Conservation (phyloP, 2,113 vertebrate species). For the Macroglossus sobrinus region DNA sequence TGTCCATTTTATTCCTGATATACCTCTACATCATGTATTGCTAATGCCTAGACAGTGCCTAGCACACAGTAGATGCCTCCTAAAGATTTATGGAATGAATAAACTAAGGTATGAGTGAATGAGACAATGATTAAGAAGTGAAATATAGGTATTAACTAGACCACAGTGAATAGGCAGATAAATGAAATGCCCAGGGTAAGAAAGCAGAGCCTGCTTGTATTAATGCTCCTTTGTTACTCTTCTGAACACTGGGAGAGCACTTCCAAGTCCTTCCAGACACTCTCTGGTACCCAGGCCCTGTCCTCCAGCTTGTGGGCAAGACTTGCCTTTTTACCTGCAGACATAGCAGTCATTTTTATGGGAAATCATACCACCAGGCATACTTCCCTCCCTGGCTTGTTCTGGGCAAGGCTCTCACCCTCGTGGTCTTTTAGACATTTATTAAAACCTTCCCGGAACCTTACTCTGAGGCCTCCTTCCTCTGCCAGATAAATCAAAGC, state of each 20-base stretch:
- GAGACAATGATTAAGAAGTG: background rate
- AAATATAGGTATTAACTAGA: background rate
- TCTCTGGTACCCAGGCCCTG: background rate
- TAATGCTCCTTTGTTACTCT: background rate
- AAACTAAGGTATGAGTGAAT: background rate
- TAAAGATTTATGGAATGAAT: background rate
- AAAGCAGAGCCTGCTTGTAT: background rate
- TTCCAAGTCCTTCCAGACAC: background rate
- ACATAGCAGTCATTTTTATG: background rate
- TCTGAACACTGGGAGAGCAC: background rate
- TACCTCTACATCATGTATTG: background rate
- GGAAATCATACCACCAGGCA: background rate
- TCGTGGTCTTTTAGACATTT: background rate
- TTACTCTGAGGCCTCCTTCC: background rate
- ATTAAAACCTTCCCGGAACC: background rate
- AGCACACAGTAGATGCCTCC: background rate
- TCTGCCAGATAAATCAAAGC: background rate
- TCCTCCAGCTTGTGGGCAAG: background rate
- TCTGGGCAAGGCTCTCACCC: background rate
- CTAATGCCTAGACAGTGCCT: background rate
- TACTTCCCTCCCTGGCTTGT: background rate
- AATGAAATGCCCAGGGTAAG: background rate
- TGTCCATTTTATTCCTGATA: background rate
- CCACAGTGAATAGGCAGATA: background rate
- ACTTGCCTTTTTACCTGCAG: background rate